Base-by-base conservation (phyloP, 2,888 invertebrate species). In the Meiosimyza platycephala region DNA sequence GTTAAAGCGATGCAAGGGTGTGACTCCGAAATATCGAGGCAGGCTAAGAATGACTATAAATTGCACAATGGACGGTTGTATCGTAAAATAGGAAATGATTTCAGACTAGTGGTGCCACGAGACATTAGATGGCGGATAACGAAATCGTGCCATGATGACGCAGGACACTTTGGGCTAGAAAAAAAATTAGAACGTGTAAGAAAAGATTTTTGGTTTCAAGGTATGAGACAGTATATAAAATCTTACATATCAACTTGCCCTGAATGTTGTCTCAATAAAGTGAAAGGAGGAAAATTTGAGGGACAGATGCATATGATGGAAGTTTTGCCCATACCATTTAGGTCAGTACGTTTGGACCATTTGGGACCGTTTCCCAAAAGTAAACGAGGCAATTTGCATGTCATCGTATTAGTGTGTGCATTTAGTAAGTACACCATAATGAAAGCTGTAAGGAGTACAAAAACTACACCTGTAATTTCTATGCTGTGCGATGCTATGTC, bases 131-230 rank as follows among this genome's bases (percentile, higher is more conserved):
- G 78, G 78, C 65, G 74, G 15, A 66, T 79, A 1, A 63, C 75
- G 0, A 72, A 75, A 47, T 22, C 50, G 3, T 74, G 71, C 47
- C 79, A 78, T 18, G 77, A 80, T 51, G 76, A 79, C 48, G 65
- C 72, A 1, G 78, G 78, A 11, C 78, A 80, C 55, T 79, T 75
- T 33, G 74, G 72, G 4, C 5, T 71, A 1, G 76, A 76, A 15
- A 79, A 78, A 68, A 79, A 79, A 1, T 15, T 77, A 1, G 59
- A 73, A 3, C 74, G 76, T 0, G 59, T 80, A 7, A 62, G 22
- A 50, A 72, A 60, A 57, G 33, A 75, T 51, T 77, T 75, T 64
- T 79, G 77, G 77, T 78, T 79, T 64, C 76, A 74, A 22, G 2
- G 22, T 22, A 22, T 22, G 22, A 22, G 22, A 22, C 22, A 3